Conservation (phyloP, 2,113 vertebrate species). For the Ciconia boyciana region DNA sequence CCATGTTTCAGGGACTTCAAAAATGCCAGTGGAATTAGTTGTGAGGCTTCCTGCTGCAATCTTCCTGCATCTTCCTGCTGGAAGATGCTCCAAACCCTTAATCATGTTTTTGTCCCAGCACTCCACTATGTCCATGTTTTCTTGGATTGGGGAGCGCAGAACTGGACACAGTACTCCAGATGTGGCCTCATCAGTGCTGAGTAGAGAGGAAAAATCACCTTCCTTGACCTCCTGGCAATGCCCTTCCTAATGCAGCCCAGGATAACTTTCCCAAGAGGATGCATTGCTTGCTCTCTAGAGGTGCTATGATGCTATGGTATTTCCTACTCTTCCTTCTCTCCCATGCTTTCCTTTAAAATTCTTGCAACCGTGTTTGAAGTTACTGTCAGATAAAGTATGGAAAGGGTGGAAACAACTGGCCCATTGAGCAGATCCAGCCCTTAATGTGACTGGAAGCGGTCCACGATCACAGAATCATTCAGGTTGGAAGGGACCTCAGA, state of each 20-base stretch:
- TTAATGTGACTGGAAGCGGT: not conserved
- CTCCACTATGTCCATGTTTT: too few relatives aligned
- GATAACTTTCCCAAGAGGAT: too few relatives aligned
- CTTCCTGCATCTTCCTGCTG: too few relatives aligned
- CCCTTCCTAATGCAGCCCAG: too few relatives aligned
- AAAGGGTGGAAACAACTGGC: not conserved
- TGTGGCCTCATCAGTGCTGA: too few relatives aligned
- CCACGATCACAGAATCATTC: not conserved
- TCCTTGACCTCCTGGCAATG: too few relatives aligned
- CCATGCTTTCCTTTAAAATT: not conserved
- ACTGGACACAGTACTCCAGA: too few relatives aligned
- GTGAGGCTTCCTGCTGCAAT: constrained; percentile 69
- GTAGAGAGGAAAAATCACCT: too few relatives aligned
- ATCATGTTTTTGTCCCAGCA: too few relatives aligned
- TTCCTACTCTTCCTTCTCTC: not conserved
- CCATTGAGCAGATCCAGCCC: not conserved
- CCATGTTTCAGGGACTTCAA: constrained; percentile 82
- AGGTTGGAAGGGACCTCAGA: not conserved
- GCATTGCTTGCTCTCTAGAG: too few relatives aligned
- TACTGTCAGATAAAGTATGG: not conserved
- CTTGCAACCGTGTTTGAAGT: not conserved
- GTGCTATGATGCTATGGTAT: not conserved
- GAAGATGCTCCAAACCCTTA: too few relatives aligned
- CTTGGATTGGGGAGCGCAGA: too few relatives aligned
- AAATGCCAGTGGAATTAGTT: constrained; percentile 66